Evolutionary conservation across 2,113 vertebrate species (phyloP).

Genomic region (Sylvietta virens): DNA sequence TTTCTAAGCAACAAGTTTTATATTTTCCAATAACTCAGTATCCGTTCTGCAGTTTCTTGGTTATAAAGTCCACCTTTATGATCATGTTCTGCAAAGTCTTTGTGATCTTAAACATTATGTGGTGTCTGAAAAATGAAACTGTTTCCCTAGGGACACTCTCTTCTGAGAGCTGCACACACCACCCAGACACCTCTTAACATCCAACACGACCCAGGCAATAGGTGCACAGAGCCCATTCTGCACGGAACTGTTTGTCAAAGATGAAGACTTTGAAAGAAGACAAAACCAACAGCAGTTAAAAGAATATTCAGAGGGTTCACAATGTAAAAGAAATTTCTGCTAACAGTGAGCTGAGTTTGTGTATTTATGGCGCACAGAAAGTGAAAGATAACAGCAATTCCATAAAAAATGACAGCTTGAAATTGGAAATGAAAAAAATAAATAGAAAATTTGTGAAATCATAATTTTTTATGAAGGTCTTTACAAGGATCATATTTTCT

Average conservation of each 20-base stretch:
- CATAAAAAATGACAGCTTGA: not conserved
- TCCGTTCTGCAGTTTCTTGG: not conserved
- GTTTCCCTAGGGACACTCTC: not conserved
- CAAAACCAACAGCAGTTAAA: not conserved
- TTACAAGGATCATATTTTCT: constrained; percentile 1
- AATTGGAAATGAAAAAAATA: not conserved
- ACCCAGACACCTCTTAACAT: not conserved
- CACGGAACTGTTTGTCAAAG: not conserved
- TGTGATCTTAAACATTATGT: not conserved
- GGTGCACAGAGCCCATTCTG: not conserved
- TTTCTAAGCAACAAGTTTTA: not conserved
- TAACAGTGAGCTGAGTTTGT: not conserved
- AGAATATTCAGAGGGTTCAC: not conserved
- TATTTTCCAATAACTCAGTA: not conserved
- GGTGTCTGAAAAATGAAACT: not conserved
- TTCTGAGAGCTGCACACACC: not conserved
- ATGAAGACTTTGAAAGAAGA: not conserved
- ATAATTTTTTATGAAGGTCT: not conserved
- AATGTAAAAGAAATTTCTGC: not conserved
- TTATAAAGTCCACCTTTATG: not conserved
- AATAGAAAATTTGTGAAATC: not conserved
- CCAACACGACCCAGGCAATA: not conserved
- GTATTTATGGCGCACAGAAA: not conserved
- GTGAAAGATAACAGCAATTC: not conserved
- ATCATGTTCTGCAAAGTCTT: not conserved